Conservation (phyloP, 1,140 invertebrate genomes). For the Drosophila tristis region DNA sequence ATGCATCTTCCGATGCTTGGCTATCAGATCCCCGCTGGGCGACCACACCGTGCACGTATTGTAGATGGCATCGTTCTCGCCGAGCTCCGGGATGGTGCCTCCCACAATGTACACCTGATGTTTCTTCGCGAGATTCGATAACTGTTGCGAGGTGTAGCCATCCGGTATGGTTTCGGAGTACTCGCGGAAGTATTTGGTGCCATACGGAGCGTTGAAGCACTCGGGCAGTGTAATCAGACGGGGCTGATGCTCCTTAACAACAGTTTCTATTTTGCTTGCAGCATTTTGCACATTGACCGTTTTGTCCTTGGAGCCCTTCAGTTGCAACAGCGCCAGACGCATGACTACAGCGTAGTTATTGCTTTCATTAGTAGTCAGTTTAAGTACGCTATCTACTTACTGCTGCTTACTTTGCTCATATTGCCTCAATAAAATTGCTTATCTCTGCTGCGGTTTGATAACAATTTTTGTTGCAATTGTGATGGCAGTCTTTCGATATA, state of each 20-base stretch:
- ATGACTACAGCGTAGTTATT: conserved; percentile 48
- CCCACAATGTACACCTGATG: conserved; percentile 93
- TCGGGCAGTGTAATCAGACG: conserved; percentile 93
- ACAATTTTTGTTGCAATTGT: conserved; percentile 10
- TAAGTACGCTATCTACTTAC: conserved; percentile 31
- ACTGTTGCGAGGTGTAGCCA: conserved; percentile 89
- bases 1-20: conserved; percentile 93
- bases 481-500: not conserved
- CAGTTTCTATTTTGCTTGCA: conserved; percentile 89
- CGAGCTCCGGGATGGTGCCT: conserved; percentile 94
- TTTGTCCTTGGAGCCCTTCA: conserved; percentile 91
- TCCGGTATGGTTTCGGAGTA: conserved; percentile 94
- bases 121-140: conserved; percentile 91
- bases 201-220: conserved; percentile 98
- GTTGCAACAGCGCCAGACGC: conserved; percentile 91
- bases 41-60: conserved; percentile 97
- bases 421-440: conserved; percentile 20
- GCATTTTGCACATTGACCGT: conserved; percentile 90
- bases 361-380: not conserved
- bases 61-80: conserved; percentile 88
- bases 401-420: conserved; percentile 45
- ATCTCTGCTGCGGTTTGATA: conserved; percentile 46
- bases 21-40: conserved; percentile 90
- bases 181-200: conserved; percentile 88
- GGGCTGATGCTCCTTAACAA: conserved; percentile 89